phyloP scores from a whole-genome alignment of 1,140 invertebrate species.

The Orchestia grillus region DNA sequence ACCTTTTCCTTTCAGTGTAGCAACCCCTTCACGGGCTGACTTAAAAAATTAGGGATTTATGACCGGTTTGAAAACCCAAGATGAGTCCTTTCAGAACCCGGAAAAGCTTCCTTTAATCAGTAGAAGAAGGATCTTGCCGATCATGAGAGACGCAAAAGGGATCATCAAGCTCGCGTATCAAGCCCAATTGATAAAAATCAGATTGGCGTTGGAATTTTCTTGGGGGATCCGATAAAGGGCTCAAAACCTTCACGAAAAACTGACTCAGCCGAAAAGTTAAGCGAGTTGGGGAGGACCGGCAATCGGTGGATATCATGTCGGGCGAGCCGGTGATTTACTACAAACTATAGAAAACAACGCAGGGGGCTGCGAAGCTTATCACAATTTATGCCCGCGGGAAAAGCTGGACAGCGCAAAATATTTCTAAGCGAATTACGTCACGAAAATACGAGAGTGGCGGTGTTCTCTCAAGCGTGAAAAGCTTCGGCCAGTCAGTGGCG shows the following conservation, averaged over 20 bases:
- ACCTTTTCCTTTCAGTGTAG: neutral
- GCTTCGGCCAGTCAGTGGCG: neutral
- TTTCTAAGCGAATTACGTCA: neutral
- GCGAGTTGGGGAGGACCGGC: neutral
- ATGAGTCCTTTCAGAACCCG: neutral
- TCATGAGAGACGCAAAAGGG: neutral
- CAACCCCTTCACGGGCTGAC: neutral
- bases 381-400: constrained; percentile 7
- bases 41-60: neutral
- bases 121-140: neutral
- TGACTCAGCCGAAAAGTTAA: neutral
- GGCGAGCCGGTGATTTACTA: neutral
- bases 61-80: neutral
- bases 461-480: neutral
- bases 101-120: constrained; percentile 1
- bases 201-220: constrained; percentile 24
- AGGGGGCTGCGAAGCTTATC: neutral
- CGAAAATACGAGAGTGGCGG: neutral
- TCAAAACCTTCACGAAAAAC: constrained; percentile 34
- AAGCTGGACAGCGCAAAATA: constrained; percentile 17
- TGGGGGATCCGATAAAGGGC: neutral
- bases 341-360: constrained; percentile 14
- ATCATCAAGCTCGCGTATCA: neutral
- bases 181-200: neutral
- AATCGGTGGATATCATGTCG: neutral